A percentile compares a stretch with the other conserved stretches of the same genome.
phyloP scores from a whole-genome alignment of 2,113 vertebrate genomes.

The Notarius lentiginosus region DNA sequence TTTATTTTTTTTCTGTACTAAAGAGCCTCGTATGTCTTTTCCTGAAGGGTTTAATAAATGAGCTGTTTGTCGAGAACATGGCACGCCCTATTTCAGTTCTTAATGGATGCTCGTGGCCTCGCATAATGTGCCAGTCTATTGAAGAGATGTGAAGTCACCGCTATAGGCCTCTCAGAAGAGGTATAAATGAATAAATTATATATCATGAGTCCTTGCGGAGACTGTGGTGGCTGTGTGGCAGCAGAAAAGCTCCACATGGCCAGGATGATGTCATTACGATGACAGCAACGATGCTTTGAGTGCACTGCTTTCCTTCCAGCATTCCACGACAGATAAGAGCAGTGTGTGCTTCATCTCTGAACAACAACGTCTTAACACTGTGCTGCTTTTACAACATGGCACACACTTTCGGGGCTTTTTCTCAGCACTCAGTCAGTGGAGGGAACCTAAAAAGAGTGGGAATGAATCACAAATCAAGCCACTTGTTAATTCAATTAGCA shows the following conservation, averaged over 20 bases:
- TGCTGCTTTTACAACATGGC: background rate
- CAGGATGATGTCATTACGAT: constrained; percentile 22
- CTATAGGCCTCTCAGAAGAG: background rate
- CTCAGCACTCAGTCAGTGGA: background rate
- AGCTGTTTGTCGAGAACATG: constrained; percentile 29
- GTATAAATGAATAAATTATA: constrained; percentile 26
- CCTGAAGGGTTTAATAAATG: constrained; percentile 47
- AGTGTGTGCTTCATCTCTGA: background rate
- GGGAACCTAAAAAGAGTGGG: background rate
- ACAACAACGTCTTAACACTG: background rate
- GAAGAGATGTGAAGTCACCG: constrained; percentile 12
- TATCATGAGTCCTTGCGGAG: constrained; percentile 9
- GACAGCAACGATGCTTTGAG: background rate
- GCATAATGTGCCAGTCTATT: background rate
- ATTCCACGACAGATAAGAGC: constrained; percentile 11
- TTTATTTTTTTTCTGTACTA: constrained; percentile 69
- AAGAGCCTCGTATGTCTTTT: constrained; percentile 56
- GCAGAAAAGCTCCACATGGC: background rate
- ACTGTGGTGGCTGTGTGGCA: constrained; percentile 10
- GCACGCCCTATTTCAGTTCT: constrained; percentile 55
- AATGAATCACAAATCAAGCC: background rate
- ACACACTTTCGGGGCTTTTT: constrained; percentile 1
- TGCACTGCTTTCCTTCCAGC: background rate
- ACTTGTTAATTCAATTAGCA: constrained; percentile 10
- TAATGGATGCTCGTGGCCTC: constrained; percentile 1